Percentiles rank a stretch among this genome's conserved stretches.
Conservation (phyloP, 2,797 vertebrate genomes). For the Pygocentrus nattereri region DNA sequence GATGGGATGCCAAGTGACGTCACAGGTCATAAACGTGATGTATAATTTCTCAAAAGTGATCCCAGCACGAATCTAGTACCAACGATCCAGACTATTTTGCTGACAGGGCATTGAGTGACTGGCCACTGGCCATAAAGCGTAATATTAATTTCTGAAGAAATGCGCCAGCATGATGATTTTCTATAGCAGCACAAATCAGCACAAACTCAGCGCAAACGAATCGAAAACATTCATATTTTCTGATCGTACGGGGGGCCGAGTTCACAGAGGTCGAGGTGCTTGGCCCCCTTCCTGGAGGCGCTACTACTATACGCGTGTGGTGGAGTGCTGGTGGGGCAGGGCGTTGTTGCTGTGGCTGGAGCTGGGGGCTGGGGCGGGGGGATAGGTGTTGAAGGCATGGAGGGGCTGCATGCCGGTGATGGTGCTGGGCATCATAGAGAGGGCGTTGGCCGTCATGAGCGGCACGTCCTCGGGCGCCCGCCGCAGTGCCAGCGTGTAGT, state of each 20-base stretch:
- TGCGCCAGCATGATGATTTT: not conserved
- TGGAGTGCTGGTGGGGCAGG: slow-evolving; percentile 93
- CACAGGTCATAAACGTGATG: not conserved
- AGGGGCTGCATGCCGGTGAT: slow-evolving; percentile 87
- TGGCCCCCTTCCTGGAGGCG: slow-evolving; percentile 59
- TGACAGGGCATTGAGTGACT: not conserved
- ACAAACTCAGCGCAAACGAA: not conserved
- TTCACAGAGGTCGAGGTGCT: slow-evolving; percentile 64
- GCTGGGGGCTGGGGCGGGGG: slow-evolving; percentile 80
- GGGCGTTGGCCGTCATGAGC: slow-evolving; percentile 88
- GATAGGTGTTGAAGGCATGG: slow-evolving; percentile 91
- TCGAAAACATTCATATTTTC: not conserved
- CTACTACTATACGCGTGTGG: slow-evolving; percentile 93
- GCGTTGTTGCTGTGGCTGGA: slow-evolving; percentile 90
- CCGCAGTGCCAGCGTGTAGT: slow-evolving; percentile 92
- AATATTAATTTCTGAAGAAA: not conserved
- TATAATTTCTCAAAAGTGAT: not conserved
- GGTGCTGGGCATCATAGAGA: slow-evolving; percentile 91
- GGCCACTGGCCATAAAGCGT: not conserved
- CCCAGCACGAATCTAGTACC: not conserved
- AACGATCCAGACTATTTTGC: not conserved
- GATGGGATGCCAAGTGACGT: not conserved
- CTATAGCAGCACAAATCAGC: not conserved
- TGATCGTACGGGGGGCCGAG: slow-evolving; percentile 54
- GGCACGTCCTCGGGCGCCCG: slow-evolving; percentile 92